Evolutionary conservation across 2,797 vertebrate species (phyloP).

Genomic region (Tragelaphus eurycerus): DNA sequence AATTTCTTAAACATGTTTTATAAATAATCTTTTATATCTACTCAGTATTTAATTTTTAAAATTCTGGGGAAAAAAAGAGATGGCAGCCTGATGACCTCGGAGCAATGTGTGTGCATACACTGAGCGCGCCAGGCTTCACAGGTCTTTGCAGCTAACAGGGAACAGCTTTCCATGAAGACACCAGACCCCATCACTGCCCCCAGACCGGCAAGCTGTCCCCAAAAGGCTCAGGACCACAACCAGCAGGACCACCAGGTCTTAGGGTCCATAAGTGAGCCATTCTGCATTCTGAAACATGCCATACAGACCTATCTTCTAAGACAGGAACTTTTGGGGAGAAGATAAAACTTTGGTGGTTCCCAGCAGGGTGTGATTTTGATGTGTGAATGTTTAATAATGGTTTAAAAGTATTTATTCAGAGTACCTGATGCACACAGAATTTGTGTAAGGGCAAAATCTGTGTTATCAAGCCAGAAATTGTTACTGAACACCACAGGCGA

Average conservation of each 20-base stretch:
- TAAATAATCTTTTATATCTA: background rate
- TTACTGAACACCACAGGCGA: background rate
- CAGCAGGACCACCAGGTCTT: background rate
- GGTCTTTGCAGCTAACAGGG: background rate
- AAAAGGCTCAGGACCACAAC: background rate
- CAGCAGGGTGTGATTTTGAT: background rate
- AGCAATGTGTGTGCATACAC: background rate
- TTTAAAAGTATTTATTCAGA: background rate
- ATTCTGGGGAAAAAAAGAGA: background rate
- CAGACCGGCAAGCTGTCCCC: background rate
- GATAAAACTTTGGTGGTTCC: background rate
- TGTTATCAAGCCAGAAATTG: background rate
- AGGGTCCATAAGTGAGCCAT: background rate
- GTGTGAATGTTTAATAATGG: background rate
- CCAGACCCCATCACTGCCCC: background rate
- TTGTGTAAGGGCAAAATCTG: background rate
- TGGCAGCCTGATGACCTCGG: background rate
- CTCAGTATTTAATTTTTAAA: background rate
- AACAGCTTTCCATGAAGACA: background rate
- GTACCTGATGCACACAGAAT: background rate
- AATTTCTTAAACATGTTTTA: background rate
- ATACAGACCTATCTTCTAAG: background rate
- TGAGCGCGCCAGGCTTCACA: background rate
- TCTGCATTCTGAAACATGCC: background rate
- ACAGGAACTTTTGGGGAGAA: background rate